A percentile compares a stretch with the other conserved stretches of the same genome.
Conservation (phyloP, 1,140 invertebrate genomes). For the Psilanteris sp. region DNA sequence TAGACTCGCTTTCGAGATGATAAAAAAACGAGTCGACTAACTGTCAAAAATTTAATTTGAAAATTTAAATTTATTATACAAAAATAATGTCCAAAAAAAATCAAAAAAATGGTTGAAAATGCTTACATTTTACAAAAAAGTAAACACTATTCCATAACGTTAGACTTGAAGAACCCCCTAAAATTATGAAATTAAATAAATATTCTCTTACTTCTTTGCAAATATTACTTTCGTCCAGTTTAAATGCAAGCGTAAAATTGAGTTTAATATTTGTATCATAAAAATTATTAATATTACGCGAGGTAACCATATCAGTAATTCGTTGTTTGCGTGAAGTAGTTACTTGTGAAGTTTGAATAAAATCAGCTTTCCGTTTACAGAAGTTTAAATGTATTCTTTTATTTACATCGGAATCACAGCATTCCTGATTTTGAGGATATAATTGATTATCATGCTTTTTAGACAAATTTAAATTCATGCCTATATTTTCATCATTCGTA, state of each 20-base stretch:
- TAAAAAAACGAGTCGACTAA: no score
- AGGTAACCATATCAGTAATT: conserved; percentile 15
- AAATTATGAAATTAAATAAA: neutral
- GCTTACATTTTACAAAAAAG: no score
- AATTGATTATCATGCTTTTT: conserved; percentile 11
- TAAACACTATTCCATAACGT: no score
- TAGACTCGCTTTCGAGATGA: no score
- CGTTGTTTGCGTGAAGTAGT: conserved; percentile 24
- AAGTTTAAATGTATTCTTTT: conserved; percentile 20
- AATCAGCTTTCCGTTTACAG: conserved; percentile 40
- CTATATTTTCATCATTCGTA: conserved; percentile 34
- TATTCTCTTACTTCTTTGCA: conserved; percentile 49
- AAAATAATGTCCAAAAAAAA: no score
- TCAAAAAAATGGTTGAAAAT: no score
- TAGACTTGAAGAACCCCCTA: no score
- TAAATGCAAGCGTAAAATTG: conserved; percentile 35
- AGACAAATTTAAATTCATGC: conserved; percentile 24
- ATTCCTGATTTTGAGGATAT: conserved; percentile 14
- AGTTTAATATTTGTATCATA: conserved; percentile 7
- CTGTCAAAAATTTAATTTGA: no score
- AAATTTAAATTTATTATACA: no score
- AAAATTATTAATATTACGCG: conserved; percentile 12
- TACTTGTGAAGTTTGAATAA: conserved; percentile 10
- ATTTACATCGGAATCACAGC: conserved; percentile 1
- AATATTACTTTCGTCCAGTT: conserved; percentile 48